phyloP scores from a whole-genome alignment of 2,888 invertebrate species.

The Pristionchus entomophagus region DNA sequence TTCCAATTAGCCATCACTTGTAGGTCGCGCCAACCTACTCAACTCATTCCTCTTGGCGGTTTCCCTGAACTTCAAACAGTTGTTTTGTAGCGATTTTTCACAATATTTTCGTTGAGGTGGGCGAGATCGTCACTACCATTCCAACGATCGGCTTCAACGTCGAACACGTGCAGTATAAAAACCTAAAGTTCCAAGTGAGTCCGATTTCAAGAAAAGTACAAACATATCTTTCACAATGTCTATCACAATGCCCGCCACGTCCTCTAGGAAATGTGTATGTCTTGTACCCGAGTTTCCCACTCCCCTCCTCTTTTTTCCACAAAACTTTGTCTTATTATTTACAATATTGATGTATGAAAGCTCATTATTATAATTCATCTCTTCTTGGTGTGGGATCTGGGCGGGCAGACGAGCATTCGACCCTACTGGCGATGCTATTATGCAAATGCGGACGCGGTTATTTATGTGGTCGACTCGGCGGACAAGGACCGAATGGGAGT shows the following conservation, averaged over 20 bases:
- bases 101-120: too few species aligned
- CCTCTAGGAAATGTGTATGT: too few species aligned
- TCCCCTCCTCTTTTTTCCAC: neutral
- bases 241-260: too few species aligned
- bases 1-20: too few species aligned
- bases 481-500: slow-evolving; percentile 98
- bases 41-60: too few species aligned
- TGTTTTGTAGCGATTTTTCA: too few species aligned
- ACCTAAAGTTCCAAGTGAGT: slow-evolving; percentile 90
- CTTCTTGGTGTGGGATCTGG: slow-evolving; percentile 90
- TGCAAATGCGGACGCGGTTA: slow-evolving; percentile 98
- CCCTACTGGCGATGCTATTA: slow-evolving; percentile 99
- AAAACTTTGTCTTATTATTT: neutral
- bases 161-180: slow-evolving; percentile 97
- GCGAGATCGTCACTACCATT: slow-evolving; percentile 96
- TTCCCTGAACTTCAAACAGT: too few species aligned
- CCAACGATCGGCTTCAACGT: slow-evolving; percentile 98
- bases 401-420: slow-evolving; percentile 97
- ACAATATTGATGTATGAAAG: neutral
- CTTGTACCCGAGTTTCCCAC: too few species aligned
- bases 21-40: too few species aligned
- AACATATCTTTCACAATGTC: too few species aligned
- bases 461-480: slow-evolving; percentile 98
- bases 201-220: too few species aligned
- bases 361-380: neutral